Conservation (phyloP, 2,797 vertebrate genomes). For the Erethizon dorsatum region DNA sequence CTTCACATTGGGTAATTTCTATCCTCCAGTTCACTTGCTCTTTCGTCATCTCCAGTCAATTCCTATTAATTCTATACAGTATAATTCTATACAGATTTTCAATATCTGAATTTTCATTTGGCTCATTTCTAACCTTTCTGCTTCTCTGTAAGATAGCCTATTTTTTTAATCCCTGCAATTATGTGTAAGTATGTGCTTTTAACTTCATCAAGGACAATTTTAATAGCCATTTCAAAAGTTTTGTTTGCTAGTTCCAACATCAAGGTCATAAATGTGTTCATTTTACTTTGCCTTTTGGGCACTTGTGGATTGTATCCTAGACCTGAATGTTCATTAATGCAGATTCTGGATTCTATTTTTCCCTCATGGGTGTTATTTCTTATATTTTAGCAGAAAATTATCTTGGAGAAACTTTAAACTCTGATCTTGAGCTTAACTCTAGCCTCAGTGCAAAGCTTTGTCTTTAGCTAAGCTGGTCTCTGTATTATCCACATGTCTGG, state of each 20-base stretch:
- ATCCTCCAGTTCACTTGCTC: background rate
- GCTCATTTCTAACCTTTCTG: background rate
- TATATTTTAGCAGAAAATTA: background rate
- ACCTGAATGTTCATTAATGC: background rate
- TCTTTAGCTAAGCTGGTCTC: background rate
- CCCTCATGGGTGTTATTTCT: background rate
- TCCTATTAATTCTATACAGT: background rate
- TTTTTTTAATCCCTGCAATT: background rate
- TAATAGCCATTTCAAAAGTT: constrained; percentile 4
- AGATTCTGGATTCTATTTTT: background rate
- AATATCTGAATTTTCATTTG: background rate
- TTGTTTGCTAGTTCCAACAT: background rate
- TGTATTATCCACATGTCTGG: background rate
- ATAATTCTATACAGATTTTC: background rate
- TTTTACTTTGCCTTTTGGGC: background rate
- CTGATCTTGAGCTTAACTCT: background rate
- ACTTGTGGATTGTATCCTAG: background rate
- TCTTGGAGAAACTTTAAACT: constrained; percentile 4
- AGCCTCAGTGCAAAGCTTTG: background rate
- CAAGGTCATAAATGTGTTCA: background rate
- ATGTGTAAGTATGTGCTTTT: no score
- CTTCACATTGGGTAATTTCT: background rate
- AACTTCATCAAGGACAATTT: background rate
- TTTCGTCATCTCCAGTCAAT: background rate
- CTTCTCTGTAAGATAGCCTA: background rate